phyloP scores from a whole-genome alignment of 2,888 invertebrate genomes.

The Ethmia dodecea region DNA sequence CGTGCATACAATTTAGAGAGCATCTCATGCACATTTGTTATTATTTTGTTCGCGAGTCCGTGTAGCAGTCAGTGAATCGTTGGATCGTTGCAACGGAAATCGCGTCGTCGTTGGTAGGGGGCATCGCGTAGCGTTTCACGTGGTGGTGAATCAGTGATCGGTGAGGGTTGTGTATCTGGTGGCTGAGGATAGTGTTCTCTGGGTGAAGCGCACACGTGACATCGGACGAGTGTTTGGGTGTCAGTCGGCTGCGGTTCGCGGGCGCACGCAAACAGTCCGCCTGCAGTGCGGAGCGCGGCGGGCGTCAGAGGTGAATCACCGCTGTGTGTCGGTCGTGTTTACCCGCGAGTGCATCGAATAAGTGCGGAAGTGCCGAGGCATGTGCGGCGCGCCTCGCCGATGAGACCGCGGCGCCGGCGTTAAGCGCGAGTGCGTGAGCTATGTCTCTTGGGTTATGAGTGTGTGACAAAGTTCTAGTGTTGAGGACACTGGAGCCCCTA shows the following conservation, averaged over 20 bases:
- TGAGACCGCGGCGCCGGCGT: slow-evolving; percentile 67
- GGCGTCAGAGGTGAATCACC: slow-evolving; percentile 68
- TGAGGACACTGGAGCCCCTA: slow-evolving; percentile 81
- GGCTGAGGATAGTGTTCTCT: slow-evolving; percentile 46
- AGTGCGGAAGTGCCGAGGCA: slow-evolving; percentile 70
- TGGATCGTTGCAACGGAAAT: too few species aligned
- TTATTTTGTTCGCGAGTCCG: slow-evolving; percentile 84
- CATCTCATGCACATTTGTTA: slow-evolving; percentile 83
- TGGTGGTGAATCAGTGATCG: slow-evolving; percentile 44
- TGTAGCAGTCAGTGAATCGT: slow-evolving; percentile 61
- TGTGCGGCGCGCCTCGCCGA: slow-evolving; percentile 68
- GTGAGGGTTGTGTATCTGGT: slow-evolving; percentile 51
- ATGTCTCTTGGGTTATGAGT: slow-evolving; percentile 74
- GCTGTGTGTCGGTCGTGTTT: slow-evolving; percentile 68
- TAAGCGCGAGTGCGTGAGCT: slow-evolving; percentile 65
- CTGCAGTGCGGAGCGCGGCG: slow-evolving; percentile 66
- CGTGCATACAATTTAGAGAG: slow-evolving; percentile 70
- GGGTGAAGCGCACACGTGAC: slow-evolving; percentile 61
- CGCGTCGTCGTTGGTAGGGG: too few species aligned
- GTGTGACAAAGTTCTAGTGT: slow-evolving; percentile 72
- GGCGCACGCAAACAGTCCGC: slow-evolving; percentile 54
- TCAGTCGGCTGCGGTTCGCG: slow-evolving; percentile 60
- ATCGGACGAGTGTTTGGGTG: slow-evolving; percentile 64
- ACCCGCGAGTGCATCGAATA: slow-evolving; percentile 71
- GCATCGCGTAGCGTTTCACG: slow-evolving; percentile 49